Evolutionary conservation across 2,888 invertebrate genomes (phyloP).

Genomic region (Fragum sueziense): DNA sequence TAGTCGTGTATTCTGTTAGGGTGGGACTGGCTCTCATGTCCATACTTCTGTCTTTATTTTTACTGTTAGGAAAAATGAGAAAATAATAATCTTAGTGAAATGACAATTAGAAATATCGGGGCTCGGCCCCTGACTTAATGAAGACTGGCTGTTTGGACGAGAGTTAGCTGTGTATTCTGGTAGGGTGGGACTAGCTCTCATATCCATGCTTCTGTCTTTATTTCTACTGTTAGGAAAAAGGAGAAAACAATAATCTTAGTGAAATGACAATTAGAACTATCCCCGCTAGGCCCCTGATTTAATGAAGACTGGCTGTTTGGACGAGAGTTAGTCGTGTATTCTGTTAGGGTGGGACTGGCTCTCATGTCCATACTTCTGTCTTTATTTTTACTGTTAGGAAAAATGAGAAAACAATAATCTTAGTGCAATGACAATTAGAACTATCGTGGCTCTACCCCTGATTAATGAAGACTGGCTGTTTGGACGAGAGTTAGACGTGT

Average conservation of each 20-base stretch:
- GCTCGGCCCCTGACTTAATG: too few relatives aligned
- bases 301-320: too few relatives aligned
- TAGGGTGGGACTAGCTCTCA: conserved; percentile 34
- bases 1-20: conserved; percentile 42
- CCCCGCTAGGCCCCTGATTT: too few relatives aligned
- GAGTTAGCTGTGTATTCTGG: conserved; percentile 34
- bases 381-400: conserved; percentile 41
- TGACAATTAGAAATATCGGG: too few relatives aligned
- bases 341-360: conserved; percentile 37
- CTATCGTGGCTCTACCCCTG: too few relatives aligned
- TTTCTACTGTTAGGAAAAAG: conserved; percentile 45
- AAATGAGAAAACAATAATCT: too few relatives aligned
- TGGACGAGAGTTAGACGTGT: conserved; percentile 14
- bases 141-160: conserved; percentile 4
- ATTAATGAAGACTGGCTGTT: too few relatives aligned
- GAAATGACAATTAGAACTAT: too few relatives aligned
- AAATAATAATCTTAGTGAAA: too few relatives aligned
- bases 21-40: conserved; percentile 24
- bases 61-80: too few relatives aligned
- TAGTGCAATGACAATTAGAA: too few relatives aligned
- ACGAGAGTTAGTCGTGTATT: conserved; percentile 28
- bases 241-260: too few relatives aligned
- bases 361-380: conserved; percentile 11
- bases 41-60: conserved; percentile 21
- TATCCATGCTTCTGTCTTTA: conserved; percentile 15